Conservation (phyloP, 1,140 invertebrate genomes). For the Capitella teleta region DNA sequence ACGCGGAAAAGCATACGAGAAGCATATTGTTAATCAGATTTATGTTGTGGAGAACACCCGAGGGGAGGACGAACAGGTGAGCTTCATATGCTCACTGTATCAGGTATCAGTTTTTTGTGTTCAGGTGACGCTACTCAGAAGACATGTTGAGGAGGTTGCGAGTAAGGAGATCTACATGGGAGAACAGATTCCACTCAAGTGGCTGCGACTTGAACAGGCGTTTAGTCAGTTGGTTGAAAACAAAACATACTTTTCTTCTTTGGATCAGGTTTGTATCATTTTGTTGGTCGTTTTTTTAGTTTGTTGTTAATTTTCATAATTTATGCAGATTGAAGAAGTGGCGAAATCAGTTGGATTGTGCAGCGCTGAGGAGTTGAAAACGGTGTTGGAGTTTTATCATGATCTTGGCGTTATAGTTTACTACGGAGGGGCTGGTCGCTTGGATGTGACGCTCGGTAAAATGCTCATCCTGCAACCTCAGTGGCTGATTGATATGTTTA, state of each 20-base stretch:
- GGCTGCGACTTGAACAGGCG: slow-evolving; percentile 41
- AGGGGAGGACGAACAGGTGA: slow-evolving; percentile 17
- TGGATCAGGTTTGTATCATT: slow-evolving; percentile 33
- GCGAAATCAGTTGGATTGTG: slow-evolving; percentile 31
- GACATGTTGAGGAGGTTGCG: slow-evolving; percentile 29
- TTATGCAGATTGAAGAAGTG: slow-evolving; percentile 28
- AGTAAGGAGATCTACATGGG: slow-evolving; percentile 37
- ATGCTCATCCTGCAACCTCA: slow-evolving; percentile 35
- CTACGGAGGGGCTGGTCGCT: slow-evolving; percentile 17
- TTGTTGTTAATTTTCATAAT: slow-evolving; percentile 2
- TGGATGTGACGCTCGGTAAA: slow-evolving; percentile 28
- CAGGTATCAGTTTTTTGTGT: neutral
- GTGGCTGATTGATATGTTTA: slow-evolving; percentile 34
- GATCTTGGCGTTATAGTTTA: slow-evolving; percentile 36
- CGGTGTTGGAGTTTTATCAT: slow-evolving; percentile 42
- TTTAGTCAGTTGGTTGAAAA: slow-evolving; percentile 29
- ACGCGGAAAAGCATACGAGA: slow-evolving; percentile 28
- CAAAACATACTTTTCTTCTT: slow-evolving; percentile 33
- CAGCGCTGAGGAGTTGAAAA: slow-evolving; percentile 32
- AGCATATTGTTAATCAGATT: slow-evolving; percentile 31
- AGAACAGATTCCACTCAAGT: slow-evolving; percentile 40
- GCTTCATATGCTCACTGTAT: neutral
- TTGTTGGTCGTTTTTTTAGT: too few relatives aligned
- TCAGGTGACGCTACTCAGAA: slow-evolving; percentile 24
- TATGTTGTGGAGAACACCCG: slow-evolving; percentile 31